These are phyloP conservation scores for Elysia crispata DNA, from an alignment of 2,888 invertebrate species.

Conservation along the genomic window DNA sequence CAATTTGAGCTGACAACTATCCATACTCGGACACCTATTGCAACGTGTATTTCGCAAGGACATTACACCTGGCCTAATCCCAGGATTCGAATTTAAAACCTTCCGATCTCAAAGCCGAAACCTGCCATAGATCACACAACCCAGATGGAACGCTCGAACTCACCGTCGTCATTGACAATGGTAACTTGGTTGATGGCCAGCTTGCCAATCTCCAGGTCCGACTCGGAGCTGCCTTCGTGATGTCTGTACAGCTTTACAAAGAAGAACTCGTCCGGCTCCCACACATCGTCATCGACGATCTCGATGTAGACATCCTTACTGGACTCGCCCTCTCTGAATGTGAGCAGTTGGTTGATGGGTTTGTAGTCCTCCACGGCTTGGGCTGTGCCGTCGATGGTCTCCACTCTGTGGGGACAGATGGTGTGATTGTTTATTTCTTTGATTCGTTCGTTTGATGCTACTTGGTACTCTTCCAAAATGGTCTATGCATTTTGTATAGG, in stretches of 20 bases:
- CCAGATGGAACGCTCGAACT: conserved; percentile 52
- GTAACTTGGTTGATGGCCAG: conserved; percentile 81
- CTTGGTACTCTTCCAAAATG: neutral
- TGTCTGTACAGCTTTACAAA: conserved; percentile 79
- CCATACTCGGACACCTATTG: no score
- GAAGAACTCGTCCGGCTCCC: conserved; percentile 83
- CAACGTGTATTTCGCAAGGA: no score
- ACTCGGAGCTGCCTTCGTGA: conserved; percentile 67
- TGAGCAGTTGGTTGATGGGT: conserved; percentile 79
- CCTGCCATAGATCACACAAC: no score
- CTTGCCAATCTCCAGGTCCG: conserved; percentile 79
- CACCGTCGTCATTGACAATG: conserved; percentile 82
- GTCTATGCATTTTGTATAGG: no score
- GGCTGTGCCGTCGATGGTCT: conserved; percentile 82
- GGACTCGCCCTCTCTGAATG: conserved; percentile 79
- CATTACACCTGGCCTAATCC: no score
- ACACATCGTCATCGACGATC: conserved; percentile 81
- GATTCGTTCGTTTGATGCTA: no score
- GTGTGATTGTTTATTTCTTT: no score
- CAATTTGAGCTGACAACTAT: no score
- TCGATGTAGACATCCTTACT: conserved; percentile 79
- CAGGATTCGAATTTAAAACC: no score
- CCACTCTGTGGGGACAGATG: conserved; percentile 78
- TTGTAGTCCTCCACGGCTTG: conserved; percentile 80
- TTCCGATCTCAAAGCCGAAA: no score